Percentiles rank a stretch among this genome's conserved stretches.
phyloP scores from a whole-genome alignment of 2,113 vertebrate genomes.

The Meleagris gallopavo region DNA sequence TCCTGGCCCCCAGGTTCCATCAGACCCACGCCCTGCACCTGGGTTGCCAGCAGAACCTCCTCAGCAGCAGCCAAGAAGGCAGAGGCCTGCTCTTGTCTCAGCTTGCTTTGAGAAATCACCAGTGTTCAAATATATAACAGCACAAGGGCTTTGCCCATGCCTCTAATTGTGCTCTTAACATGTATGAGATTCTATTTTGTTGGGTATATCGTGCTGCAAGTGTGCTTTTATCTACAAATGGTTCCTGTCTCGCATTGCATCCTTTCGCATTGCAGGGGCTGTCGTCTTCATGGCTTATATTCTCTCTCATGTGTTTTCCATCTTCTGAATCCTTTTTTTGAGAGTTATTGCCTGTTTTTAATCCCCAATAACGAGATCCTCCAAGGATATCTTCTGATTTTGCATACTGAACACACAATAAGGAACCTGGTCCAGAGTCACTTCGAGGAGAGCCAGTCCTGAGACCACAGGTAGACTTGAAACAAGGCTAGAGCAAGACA shows the following conservation, averaged over 20 bases:
- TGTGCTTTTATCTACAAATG: background rate
- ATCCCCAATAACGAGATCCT: background rate
- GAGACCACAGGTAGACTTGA: background rate
- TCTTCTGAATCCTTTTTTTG: background rate
- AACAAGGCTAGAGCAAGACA: background rate
- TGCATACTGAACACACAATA: accelerated
- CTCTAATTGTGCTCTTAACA: background rate
- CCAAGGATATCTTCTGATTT: background rate
- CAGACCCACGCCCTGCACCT: background rate
- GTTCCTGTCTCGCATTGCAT: background rate
- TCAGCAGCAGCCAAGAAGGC: background rate
- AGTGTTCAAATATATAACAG: background rate
- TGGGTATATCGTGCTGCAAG: background rate
- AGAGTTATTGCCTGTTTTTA: background rate
- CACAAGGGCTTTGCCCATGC: background rate
- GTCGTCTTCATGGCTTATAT: background rate
- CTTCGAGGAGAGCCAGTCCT: background rate
- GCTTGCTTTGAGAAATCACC: background rate
- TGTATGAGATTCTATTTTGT: background rate
- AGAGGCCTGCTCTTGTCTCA: background rate
- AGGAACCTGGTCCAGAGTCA: background rate
- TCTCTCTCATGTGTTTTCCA: background rate
- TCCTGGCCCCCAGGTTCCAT: background rate
- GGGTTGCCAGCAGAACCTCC: background rate
- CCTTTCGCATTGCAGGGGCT: background rate